Base-by-base conservation (phyloP, 2,113 vertebrate species). In the Pseudolaguvia tuberculata region DNA sequence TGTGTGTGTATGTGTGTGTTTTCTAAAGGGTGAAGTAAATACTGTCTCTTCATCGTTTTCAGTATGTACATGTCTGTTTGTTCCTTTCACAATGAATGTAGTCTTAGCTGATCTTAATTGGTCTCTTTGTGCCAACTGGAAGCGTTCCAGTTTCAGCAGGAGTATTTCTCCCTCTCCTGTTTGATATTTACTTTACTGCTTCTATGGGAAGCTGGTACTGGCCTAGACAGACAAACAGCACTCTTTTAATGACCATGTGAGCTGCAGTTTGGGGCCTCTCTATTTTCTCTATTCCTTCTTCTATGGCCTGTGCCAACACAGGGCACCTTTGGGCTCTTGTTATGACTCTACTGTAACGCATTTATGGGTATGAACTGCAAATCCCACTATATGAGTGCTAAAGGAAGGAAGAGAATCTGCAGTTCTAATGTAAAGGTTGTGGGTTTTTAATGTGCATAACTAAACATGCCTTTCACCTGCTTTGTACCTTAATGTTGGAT, bases 111-210 rank as follows among this genome's bases (percentile, higher is more conserved):
- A 83, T 88, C 81, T 85, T 73, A 88, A 85, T 82, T 78, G 23
- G 80, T 81, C 75, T 81, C 65, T 70, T 74, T 2, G 72, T 78
- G 88, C 88, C 88, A 91, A 77, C 82, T 92, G 91, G 89, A 86
- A n/a, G 17, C 10, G 61, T 47, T 88, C 89, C 91, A 91, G 84
- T 27, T 87, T 78, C 83, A 86, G 88, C 85, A 83, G 88, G 85
- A 89, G 87, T 87, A 88, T 86, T 85, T 87, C 81, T 87, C 86
- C 81, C 75, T 76, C 80, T 79, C 83, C 85, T 88, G 89, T 90
- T 88, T 89, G 86, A 89, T 89, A 89, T 89, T 90, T 89, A 88
- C 87, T 88, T 88, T 89, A 85, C 87, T 78, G 79, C 86, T 88
- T 88, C 79, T 82, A 84, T 85, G 81, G 81, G 82, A 84, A 87